Base-by-base conservation (phyloP, 2,113 vertebrate species). In the Poecile atricapillus region DNA sequence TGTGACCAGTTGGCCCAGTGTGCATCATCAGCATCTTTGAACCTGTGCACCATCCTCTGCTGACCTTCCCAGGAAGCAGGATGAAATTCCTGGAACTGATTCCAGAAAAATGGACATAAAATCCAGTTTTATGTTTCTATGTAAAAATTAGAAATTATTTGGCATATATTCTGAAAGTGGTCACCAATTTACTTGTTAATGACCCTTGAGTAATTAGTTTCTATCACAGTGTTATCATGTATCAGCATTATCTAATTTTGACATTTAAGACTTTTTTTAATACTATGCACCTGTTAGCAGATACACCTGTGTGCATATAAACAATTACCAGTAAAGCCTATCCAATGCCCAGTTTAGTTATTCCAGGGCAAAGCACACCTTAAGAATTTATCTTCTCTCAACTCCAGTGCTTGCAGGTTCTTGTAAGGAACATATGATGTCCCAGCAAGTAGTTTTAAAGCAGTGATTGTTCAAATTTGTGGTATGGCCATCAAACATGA, bases 1-100 rank as follows among this genome's bases (percentile, higher is more conserved):
- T 5, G 30, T 5, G 5, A 71, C 9, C 19, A 25, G 5, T 0
- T 24, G 15, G 30, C 13, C 43, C 35, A 23, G 6, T 2, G 15
- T 15, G 28, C 17, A 37, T 7, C 35, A 3, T 14, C 46, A 4
- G 19, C 7, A 3, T 9, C 14, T 15, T 3, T 30, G 37, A 60
- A 43, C 19, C 25, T 21, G 35, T 24, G 28, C 7, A 33, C 22
- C 21, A 47, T 10, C 30, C 21, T 65, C 60, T 22, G 37, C 11
- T 50, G 28, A 44, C 13, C 49, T n/a, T 14, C 25, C 10, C 1
- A 2, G 4, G 11, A 49, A 76, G 20, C 30, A 55, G 12, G 10
- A 31, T 5, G 18, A 49, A 37, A 88, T 17, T 69, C 58, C 43
- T 67, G 13, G 23, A 69, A 53, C 0, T 6, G 2, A 44, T 31